Evolutionary conservation across 2,888 invertebrate genomes (phyloP).

Genomic region (Phania funesta): DNA sequence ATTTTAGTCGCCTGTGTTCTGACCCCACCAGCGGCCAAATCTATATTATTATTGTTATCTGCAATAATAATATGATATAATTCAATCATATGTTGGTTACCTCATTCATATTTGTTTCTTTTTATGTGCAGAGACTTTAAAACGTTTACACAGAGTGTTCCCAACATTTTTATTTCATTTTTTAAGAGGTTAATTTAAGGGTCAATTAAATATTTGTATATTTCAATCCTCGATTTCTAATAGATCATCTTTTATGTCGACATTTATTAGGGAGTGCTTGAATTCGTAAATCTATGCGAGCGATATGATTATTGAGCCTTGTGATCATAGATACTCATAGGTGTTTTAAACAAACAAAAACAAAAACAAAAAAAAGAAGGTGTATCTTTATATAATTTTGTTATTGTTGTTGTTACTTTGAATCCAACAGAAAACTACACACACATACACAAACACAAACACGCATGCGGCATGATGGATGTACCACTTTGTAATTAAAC

Average conservation of each 20-base stretch:
- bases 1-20: too few relatives aligned
- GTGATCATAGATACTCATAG: conserved; percentile 41
- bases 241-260: conserved; percentile 1
- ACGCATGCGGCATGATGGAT: neutral
- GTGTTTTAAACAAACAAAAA: neutral
- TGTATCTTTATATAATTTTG: conserved; percentile 60
- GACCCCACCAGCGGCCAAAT: too few relatives aligned
- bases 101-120: too few relatives aligned
- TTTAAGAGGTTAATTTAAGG: neutral
- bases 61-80: too few relatives aligned
- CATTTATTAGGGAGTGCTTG: conserved; percentile 54
- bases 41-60: too few relatives aligned
- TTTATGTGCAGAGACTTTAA: neutral
- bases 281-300: conserved; percentile 9
- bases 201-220: conserved; percentile 17
- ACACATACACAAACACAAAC: neutral
- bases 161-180: neutral
- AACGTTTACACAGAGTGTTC: too few relatives aligned
- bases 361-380: conserved; percentile 55
- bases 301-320: conserved; percentile 19
- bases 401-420: conserved; percentile 29
- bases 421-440: neutral
- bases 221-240: conserved; percentile 17
- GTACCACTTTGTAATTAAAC: conserved; percentile 57
- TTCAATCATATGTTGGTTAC: too few relatives aligned